Conservation (phyloP, 2,113 vertebrate genomes). For the Pitta sordida region DNA sequence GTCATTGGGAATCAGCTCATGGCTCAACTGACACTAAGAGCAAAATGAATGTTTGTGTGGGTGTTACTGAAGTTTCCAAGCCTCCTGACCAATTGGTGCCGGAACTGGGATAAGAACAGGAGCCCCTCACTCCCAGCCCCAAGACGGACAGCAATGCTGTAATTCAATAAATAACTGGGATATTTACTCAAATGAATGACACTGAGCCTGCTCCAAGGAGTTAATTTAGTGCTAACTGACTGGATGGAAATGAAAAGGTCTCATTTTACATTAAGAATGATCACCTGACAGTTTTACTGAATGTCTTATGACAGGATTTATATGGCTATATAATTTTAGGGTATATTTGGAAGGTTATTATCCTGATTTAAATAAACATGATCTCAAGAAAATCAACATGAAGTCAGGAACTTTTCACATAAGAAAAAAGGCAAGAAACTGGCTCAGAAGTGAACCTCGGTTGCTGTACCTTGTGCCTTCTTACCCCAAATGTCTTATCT, state of each 20-base stretch:
- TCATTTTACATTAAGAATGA: constrained; percentile 64
- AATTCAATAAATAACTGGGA: constrained; percentile 40
- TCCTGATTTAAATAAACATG: constrained; percentile 59
- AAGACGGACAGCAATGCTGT: neutral
- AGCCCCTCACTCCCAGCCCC: neutral
- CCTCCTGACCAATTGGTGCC: neutral
- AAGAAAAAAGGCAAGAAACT: neutral
- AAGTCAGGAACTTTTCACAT: constrained; percentile 21
- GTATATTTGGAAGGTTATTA: constrained; percentile 62
- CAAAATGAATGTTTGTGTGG: neutral
- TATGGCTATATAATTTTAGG: constrained; percentile 59
- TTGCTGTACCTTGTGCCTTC: neutral
- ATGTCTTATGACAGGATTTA: constrained; percentile 62
- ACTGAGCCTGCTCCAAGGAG: constrained; percentile 48
- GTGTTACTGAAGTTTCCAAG: neutral
- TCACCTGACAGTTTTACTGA: constrained; percentile 64
- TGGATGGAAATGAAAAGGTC: constrained; percentile 64
- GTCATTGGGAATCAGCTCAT: neutral
- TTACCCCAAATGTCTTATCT: neutral
- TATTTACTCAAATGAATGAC: constrained; percentile 50
- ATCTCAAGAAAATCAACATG: constrained; percentile 35
- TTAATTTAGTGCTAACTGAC: constrained; percentile 63
- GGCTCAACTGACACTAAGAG: neutral
- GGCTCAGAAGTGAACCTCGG: neutral
- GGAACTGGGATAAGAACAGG: neutral